These are phyloP conservation scores for Eublepharis macularius DNA, from an alignment of 2,113 vertebrate species.

Conservation along the genomic window DNA sequence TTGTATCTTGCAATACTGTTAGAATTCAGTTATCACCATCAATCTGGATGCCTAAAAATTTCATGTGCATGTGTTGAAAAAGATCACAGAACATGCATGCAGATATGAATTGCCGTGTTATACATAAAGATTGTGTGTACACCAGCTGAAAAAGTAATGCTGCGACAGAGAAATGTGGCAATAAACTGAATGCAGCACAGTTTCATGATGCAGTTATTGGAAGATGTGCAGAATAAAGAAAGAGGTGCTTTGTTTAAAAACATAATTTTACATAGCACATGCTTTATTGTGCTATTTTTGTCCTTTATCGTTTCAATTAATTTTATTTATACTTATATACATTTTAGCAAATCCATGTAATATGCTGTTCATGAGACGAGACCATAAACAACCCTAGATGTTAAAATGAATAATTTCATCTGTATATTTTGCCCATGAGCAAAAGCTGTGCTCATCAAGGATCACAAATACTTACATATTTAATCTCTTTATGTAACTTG, in stretches of 20 bases:
- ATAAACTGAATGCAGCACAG: slow-evolving; percentile 35
- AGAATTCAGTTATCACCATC: no score
- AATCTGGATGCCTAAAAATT: not conserved
- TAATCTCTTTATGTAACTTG: not conserved
- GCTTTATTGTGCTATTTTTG: slow-evolving; percentile 38
- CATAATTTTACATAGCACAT: slow-evolving; percentile 14
- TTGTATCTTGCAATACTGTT: no score
- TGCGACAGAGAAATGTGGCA: slow-evolving; percentile 18
- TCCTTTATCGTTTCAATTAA: slow-evolving; percentile 50
- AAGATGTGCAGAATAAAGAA: slow-evolving; percentile 1
- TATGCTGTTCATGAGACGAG: slow-evolving; percentile 9
- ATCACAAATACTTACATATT: not conserved
- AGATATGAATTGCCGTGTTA: no score
- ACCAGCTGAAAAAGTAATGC: not conserved
- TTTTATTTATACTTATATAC: slow-evolving; percentile 34
- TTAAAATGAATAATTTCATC: not conserved
- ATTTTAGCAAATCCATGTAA: slow-evolving; percentile 27
- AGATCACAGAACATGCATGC: no score
- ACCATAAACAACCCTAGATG: slow-evolving; percentile 22
- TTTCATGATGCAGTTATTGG: slow-evolving; percentile 32
- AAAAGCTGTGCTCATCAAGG: not conserved
- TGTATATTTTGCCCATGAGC: slow-evolving; percentile 23
- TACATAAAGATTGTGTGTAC: not conserved
- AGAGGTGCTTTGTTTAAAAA: slow-evolving; percentile 13
- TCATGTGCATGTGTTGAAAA: not conserved